Percentiles rank a stretch among this genome's conserved stretches.
Evolutionary conservation across 2,888 invertebrate genomes (phyloP).

Genomic region (Perizoma flavofasciatum): DNA sequence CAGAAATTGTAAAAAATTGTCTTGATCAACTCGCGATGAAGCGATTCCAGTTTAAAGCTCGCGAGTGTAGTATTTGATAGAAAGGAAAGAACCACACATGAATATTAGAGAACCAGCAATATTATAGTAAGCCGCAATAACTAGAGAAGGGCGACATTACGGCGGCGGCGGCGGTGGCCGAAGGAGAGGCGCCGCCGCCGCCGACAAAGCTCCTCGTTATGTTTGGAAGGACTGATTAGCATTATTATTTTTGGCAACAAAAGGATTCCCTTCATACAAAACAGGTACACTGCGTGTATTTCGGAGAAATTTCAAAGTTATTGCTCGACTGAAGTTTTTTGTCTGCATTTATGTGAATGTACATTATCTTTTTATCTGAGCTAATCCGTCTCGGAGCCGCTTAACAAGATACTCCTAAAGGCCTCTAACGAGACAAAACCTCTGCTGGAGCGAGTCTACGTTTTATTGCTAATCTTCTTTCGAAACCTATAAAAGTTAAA

Average conservation of each 20-base stretch:
- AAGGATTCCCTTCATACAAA: conserved; percentile 52
- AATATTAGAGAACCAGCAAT: conserved; percentile 8
- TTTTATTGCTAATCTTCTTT: conserved; percentile 4
- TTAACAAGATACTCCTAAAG: conserved; percentile 23
- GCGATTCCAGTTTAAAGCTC: too few relatives aligned
- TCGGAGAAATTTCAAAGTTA: conserved; percentile 15
- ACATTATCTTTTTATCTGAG: conserved; percentile 20
- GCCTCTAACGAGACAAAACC: conserved; percentile 28
- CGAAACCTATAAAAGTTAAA: conserved; percentile 2
- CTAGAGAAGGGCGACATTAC: conserved; percentile 40
- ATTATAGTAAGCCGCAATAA: conserved; percentile 44
- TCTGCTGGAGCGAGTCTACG: conserved; percentile 19
- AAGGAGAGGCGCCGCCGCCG: conserved; percentile 24
- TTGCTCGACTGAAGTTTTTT: conserved; percentile 18
- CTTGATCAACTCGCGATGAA: too few relatives aligned
- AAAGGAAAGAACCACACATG: too few relatives aligned
- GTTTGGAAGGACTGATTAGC: conserved; percentile 62
- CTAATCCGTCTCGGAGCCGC: conserved; percentile 25
- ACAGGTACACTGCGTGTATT: conserved; percentile 32
- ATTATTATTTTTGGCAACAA: conserved; percentile 55
- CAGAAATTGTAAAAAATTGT: too few relatives aligned
- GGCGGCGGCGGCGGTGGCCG: conserved; percentile 22
- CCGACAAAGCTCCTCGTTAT: conserved; percentile 65
- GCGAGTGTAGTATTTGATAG: too few relatives aligned
- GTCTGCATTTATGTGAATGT: conserved; percentile 25